Evolutionary conservation across 2,888 invertebrate species (phyloP).

Genomic region (Tenthredo notha): DNA sequence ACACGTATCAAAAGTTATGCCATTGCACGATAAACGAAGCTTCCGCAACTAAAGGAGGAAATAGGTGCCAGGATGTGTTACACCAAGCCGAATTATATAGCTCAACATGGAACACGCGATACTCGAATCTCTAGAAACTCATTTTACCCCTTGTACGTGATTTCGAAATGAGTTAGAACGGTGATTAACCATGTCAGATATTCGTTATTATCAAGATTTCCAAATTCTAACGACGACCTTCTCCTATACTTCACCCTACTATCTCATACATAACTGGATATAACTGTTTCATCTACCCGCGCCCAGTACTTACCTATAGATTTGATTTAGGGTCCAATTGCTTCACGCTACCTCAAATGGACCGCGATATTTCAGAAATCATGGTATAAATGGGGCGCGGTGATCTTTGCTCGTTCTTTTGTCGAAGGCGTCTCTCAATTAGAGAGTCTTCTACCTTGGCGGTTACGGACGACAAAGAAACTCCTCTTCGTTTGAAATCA

Average conservation of each 20-base stretch:
- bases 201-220: neutral
- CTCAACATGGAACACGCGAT: constrained; percentile 14
- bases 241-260: neutral
- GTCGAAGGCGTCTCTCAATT: constrained; percentile 14
- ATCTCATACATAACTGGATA: neutral
- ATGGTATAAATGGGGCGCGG: constrained; percentile 12
- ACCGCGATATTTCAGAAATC: constrained; percentile 20
- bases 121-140: constrained; percentile 11
- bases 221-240: neutral
- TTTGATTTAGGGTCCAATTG: neutral
- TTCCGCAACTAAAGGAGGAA: constrained; percentile 8
- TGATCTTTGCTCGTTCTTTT: constrained; percentile 29
- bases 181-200: neutral
- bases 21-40: constrained; percentile 43
- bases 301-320: neutral
- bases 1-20: constrained; percentile 50
- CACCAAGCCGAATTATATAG: neutral
- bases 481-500: constrained; percentile 1
- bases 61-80: constrained; percentile 20
- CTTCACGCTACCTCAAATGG: constrained; percentile 17
- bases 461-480: constrained; percentile 17
- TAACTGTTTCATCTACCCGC: neutral
- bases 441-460: neutral
- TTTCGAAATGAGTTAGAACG: neutral
- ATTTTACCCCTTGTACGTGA: neutral